A percentile compares a stretch with the other conserved stretches of the same genome.
These are phyloP conservation scores for Gallinago paraguaiae DNA, from an alignment of 2,113 vertebrate species.

Conservation along the genomic window DNA sequence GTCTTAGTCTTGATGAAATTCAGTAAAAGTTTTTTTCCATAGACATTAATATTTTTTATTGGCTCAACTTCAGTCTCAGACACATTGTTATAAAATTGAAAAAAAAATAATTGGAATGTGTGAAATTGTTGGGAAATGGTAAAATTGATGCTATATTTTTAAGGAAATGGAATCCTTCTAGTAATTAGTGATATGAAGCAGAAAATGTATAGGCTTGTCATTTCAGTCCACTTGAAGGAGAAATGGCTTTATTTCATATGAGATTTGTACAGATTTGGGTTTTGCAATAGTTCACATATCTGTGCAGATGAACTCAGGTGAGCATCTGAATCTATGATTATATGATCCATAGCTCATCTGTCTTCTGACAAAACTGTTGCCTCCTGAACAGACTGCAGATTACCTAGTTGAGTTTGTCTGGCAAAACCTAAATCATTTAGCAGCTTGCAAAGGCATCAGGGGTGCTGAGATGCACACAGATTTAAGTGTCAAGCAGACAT, in stretches of 20 bases:
- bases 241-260: neutral
- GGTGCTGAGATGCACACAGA: neutral
- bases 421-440: neutral
- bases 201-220: fast-evolving
- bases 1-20: neutral
- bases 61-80: neutral
- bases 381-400: neutral
- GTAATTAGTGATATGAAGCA: neutral
- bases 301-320: neutral
- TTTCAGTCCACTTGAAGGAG: neutral
- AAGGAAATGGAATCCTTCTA: neutral
- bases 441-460: neutral
- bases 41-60: neutral
- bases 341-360: neutral
- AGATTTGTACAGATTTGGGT: neutral
- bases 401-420: neutral
- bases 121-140: neutral
- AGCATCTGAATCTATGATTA: neutral
- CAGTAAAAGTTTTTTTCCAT: neutral
- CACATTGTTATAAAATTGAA: neutral
- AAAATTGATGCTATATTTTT: neutral
- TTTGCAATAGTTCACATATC: neutral
- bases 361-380: neutral
- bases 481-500: neutral
- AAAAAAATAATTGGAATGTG: neutral